Base-by-base conservation (phyloP, 2,888 invertebrate species). In the Drosophila mimetica region DNA sequence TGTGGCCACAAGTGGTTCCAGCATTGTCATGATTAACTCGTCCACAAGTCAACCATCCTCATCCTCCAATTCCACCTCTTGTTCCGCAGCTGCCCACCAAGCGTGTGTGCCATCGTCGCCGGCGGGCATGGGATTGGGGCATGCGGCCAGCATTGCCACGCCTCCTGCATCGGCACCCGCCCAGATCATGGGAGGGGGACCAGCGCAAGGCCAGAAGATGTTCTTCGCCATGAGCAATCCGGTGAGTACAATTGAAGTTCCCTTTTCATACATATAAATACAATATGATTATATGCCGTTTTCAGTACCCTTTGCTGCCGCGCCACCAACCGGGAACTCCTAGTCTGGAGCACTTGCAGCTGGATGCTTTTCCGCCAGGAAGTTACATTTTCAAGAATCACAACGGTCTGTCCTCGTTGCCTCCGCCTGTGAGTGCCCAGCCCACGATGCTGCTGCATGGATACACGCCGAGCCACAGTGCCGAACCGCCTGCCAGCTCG, bases 201-300 rank as follows among this genome's bases (percentile, higher is more conserved):
- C 81, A 59, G 70, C 54, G 55, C 73, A 79, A n/a, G 85, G 88
- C 5, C 88, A 64, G 32, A 87, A 82, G 64, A 71, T 92, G 65
- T 90, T 90, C 79, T 91, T 91, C 71, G 77, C 90, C 54, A 89
- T 91, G 86, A 71, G 81, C 67, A 90, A 90, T 84, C 91, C 90
- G 83, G 91, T 92, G 66, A 82, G 80, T 75, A 5, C 13, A 13
- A 5, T 16, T 11, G 14, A 34, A 14, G n/a, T n/a, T n/a, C n/a
- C 14, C 4, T 13, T 4, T n/a, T 14, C 8, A 22, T 28, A 25
- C 44, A n/a, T 16, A 16, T 28, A 0, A 16, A 46, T 22, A 11
- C 25, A 1, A 11, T 9, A 1, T 4, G 4, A 6, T 28, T 16
- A 20, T 0, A 13, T 2, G 7, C 7, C 2, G 0, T 54, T 18